Evolutionary conservation across 2,797 vertebrate genomes (phyloP), one percentile per base, ranked within the genome.

Genomic region (Anolis apletophallus): DNA sequence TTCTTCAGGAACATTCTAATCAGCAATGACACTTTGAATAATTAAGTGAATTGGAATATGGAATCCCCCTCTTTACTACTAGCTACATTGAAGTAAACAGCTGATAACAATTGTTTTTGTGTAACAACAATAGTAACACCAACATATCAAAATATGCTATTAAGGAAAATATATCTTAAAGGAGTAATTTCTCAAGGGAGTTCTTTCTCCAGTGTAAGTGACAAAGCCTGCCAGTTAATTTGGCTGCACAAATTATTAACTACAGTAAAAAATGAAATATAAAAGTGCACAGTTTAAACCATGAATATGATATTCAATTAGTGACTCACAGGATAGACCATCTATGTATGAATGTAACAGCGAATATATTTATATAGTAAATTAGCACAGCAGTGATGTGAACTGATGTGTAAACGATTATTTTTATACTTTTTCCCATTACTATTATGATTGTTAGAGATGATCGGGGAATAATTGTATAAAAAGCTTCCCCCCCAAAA

Each of bases 381-480:
- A 79, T 84, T 79, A 73, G 81, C 14, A 23, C 32, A 19, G 23
- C 36, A 87, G 36, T 67, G 46, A 80, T 73, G 26, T 73, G 75
- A 84, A 83, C 23, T 87, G 55, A 84, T 73, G 32, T 73, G 46
- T 83, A 79, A 73, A 32, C 12, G n/a, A 79, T 64, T 80, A 7
- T 67, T 46, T 77, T 55, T 55, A 82, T 83, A 72, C 32, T 29
- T 46, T 82, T 17, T 46, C 57, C 61, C 61, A 50, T 77, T 78
- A 83, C 72, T 87, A 79, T 40, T 79, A 72, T 67, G 67, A 79
- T 84, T n/a, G 79, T 80, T 80, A 78, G 19, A 71, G n/a, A 54
- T 61, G 23, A 54, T 72, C 54, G 34, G 26, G 10, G 68, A 72
- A 21, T 78, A 83, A 68, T 78, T 87, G 34, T 10, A 40, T 69